phyloP scores from a whole-genome alignment of 2,888 invertebrate species.

The Eupithecia centaureata region DNA sequence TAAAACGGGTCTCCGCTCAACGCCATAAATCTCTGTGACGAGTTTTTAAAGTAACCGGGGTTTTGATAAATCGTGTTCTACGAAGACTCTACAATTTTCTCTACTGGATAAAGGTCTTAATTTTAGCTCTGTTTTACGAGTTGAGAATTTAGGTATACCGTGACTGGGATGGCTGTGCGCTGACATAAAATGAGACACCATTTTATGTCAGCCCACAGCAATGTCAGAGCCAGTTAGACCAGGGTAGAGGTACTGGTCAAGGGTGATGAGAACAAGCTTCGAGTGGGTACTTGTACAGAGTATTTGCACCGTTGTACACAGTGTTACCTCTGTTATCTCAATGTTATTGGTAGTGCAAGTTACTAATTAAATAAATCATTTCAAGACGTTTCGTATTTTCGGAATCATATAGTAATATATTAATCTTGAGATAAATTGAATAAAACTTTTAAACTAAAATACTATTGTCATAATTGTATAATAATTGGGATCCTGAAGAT shows the following conservation, averaged over 20 bases:
- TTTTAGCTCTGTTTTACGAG: constrained; percentile 54
- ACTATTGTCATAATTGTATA: neutral
- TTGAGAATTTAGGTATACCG: constrained; percentile 45
- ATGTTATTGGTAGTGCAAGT: no score
- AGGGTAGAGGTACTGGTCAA: constrained; percentile 12
- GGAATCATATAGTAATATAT: no score
- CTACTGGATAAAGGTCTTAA: constrained; percentile 46
- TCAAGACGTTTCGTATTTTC: no score
- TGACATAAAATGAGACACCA: constrained; percentile 28
- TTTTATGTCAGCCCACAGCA: no score
- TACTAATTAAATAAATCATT: no score
- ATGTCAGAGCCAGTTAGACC: no score
- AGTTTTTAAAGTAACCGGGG: constrained; percentile 55
- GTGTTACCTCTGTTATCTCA: no score
- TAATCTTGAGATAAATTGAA: no score
- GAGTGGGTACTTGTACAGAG: no score
- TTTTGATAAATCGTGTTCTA: constrained; percentile 53
- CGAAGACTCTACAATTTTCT: constrained; percentile 24
- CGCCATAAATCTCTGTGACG: constrained; percentile 59
- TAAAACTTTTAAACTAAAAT: no score
- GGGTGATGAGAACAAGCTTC: neutral
- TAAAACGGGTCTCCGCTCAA: constrained; percentile 45
- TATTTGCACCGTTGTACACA: neutral
- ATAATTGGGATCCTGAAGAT: no score
- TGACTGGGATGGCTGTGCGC: constrained; percentile 17